Base-by-base conservation (phyloP, 2,888 invertebrate genomes). In the Agrochola litura region DNA sequence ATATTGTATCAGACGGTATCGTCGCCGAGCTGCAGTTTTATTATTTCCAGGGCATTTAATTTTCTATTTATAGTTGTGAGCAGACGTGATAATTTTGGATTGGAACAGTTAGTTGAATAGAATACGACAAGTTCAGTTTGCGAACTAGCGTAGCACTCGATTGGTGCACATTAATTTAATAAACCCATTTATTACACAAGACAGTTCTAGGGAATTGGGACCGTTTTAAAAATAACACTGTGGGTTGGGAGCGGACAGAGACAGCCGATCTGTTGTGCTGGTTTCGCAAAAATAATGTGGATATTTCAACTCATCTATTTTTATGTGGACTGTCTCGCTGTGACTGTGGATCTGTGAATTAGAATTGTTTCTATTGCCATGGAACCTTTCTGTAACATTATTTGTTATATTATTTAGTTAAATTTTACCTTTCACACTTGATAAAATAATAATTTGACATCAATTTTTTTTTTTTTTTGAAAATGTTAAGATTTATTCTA, bases 201-300 rank as follows among this genome's bases (percentile, higher is more conserved):
- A 84, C 87, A 83, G 77, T 91, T 92, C 92, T 92, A 90, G 91
- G 92, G 91, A 93, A 93, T 91, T 92, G 92, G 84, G 90, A 89
- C 91, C 74, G 88, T 89, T 94, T 94, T 95, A 96, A 91, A 95
- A 95, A 96, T 95, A 96, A 94, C 95, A 92, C 85, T 70, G 85
- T 88, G 76, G 85, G 87, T 90, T 89, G 90, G 89, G 90, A 91
- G 84, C 82, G 76, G 85, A 86, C 89, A 83, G 92, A 92, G 92
- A 95, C 92, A 90, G 89, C 89, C 83, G 79, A 88, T 89, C 90
- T 92, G 92, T 91, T 77, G 76, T 81, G 90, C 92, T 90, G 90
- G 92, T 92, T 92, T 92, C 86, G 83, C 90, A 89, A 90, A 92
- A 92, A 92, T 94, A 90, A 92, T 90, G 89, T 89, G 88, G 90